Conservation (phyloP, 2,113 vertebrate species). For the Prochilodus magdalenae region DNA sequence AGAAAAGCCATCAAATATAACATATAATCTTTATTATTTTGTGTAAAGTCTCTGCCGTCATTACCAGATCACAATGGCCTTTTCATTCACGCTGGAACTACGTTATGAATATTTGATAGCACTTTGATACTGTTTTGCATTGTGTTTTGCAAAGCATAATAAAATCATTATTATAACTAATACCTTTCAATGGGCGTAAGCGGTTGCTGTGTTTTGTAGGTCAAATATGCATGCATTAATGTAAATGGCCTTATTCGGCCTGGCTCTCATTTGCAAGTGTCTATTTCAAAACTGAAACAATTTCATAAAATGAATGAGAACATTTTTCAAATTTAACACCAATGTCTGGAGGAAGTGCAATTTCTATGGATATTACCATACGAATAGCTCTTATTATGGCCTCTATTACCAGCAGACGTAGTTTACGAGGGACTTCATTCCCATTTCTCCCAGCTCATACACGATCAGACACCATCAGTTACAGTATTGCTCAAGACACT, state of each 20-base stretch:
- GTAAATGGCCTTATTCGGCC: conserved; percentile 63
- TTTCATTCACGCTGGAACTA: background rate
- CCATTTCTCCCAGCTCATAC: background rate
- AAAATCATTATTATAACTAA: conserved; percentile 33
- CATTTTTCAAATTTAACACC: conserved; percentile 20
- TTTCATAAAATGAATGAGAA: conserved; percentile 9
- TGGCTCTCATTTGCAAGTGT: background rate
- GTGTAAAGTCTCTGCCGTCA: background rate
- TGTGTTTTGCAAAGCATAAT: conserved; percentile 25
- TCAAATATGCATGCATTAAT: conserved; percentile 64
- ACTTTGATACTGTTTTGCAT: background rate
- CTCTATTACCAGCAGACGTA: background rate
- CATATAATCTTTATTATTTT: background rate
- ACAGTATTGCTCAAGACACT: background rate
- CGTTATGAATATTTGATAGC: conserved; percentile 31
- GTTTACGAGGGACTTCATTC: background rate
- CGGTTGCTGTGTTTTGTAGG: conserved; percentile 41
- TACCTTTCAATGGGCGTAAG: conserved; percentile 1
- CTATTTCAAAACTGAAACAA: conserved; percentile 5
- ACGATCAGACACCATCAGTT: background rate
- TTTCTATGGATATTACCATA: conserved; percentile 13
- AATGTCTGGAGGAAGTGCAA: conserved; percentile 2
- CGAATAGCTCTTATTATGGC: conserved; percentile 16
- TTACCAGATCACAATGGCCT: background rate
- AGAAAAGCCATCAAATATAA: background rate